phyloP scores from a whole-genome alignment of 2,888 invertebrate genomes.

The Plagodis pulveraria region DNA sequence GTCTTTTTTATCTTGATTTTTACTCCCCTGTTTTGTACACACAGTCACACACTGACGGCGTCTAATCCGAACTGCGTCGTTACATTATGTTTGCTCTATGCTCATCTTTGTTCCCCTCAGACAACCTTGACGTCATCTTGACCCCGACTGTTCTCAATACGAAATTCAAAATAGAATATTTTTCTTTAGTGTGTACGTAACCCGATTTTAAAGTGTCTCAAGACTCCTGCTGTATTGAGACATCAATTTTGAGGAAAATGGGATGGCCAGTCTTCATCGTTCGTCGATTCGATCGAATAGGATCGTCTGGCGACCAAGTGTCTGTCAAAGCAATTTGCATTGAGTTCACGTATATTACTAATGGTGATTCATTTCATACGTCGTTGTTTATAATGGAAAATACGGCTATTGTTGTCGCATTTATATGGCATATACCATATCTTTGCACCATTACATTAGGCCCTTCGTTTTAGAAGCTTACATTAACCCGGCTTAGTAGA shows the following conservation, averaged over 20 bases:
- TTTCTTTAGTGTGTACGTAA: constrained; percentile 34
- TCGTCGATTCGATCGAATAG: constrained; percentile 42
- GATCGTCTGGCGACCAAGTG: constrained; percentile 26
- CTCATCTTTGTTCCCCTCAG: constrained; percentile 44
- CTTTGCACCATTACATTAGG: background rate
- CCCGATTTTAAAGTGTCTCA: constrained; percentile 40
- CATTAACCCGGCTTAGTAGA: background rate
- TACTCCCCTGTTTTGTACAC: constrained; percentile 18
- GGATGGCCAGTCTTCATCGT: constrained; percentile 40
- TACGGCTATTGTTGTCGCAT: constrained; percentile 12
- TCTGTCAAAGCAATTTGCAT: constrained; percentile 5
- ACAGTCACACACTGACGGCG: constrained; percentile 20
- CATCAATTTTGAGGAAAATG: constrained; percentile 26
- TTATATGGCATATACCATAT: constrained; percentile 2
- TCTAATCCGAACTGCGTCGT: constrained; percentile 41
- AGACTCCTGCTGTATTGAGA: constrained; percentile 26
- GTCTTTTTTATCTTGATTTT: background rate
- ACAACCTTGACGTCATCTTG: constrained; percentile 55
- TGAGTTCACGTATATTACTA: constrained; percentile 2
- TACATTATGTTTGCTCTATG: constrained; percentile 40
- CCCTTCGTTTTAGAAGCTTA: background rate
- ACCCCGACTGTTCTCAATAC: constrained; percentile 51
- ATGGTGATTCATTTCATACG: constrained; percentile 14
- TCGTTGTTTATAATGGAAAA: constrained; percentile 7
- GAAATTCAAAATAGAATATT: constrained; percentile 47